Evolutionary conservation across 2,797 vertebrate species (phyloP).

Genomic region (Vespertilio murinus): DNA sequence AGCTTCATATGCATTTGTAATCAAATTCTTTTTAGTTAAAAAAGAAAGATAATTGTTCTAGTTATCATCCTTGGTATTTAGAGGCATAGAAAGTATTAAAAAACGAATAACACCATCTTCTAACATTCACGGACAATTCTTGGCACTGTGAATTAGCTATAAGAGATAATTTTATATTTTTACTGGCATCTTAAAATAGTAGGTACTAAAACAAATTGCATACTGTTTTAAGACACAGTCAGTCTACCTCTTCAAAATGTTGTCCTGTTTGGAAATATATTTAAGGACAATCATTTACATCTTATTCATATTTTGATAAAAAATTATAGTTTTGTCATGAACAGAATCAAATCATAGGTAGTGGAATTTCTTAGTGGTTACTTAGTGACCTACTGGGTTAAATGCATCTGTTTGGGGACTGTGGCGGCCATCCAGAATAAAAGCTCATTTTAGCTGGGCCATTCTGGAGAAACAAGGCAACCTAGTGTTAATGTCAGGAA

Average conservation of each 20-base stretch:
- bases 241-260: background rate
- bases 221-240: background rate
- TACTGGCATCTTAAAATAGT: background rate
- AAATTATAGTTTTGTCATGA: background rate
- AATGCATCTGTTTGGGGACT: background rate
- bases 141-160: background rate
- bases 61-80: background rate
- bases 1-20: background rate
- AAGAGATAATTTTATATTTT: constrained; percentile 1
- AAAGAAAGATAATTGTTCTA: background rate
- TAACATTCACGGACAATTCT: background rate
- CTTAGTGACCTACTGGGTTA: background rate
- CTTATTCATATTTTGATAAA: background rate
- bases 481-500: no score
- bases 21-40: background rate
- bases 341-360: background rate
- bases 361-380: background rate
- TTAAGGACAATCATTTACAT: background rate
- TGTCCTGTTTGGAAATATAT: background rate
- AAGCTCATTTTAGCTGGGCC: background rate
- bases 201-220: background rate
- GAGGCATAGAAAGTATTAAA: background rate
- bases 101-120: background rate
- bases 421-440: background rate
- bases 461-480: background rate